Evolutionary conservation across 2,113 vertebrate genomes (phyloP).

Genomic region (Varanus komodoensis): DNA sequence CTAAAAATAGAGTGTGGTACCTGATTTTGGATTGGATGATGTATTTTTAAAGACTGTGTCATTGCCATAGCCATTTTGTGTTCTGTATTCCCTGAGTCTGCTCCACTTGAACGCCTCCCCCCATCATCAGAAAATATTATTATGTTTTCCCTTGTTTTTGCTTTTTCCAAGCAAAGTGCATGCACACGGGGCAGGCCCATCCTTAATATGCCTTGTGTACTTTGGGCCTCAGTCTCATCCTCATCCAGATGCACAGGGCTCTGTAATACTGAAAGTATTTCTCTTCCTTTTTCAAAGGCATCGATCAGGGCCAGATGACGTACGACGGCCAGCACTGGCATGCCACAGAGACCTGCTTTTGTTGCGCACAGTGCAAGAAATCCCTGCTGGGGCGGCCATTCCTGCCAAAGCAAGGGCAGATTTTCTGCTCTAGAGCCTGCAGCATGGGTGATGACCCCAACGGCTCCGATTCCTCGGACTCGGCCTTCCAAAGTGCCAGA

Average conservation of each 20-base stretch:
- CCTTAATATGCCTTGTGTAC: not conserved
- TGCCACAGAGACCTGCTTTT: conserved; percentile 95
- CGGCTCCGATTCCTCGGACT: conserved; percentile 94
- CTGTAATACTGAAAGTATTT: not conserved
- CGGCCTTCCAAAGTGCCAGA: conserved; percentile 93
- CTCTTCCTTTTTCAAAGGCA: conserved; percentile 79
- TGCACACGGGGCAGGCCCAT: not conserved
- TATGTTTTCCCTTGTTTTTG: not conserved
- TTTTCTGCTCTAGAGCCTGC: conserved; percentile 97
- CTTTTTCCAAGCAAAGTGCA: not conserved
- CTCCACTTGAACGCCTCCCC: not conserved
- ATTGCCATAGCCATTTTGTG: not conserved
- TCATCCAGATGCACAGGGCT: not conserved
- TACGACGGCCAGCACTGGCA: conserved; percentile 99
- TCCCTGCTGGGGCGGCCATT: conserved; percentile 96
- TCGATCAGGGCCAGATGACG: conserved; percentile 99
- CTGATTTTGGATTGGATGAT: not conserved
- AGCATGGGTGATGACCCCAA: conserved; percentile 92
- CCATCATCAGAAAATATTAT: not conserved
- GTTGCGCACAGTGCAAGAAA: conserved; percentile 95
- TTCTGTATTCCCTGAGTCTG: not conserved
- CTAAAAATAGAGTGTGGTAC: not conserved
- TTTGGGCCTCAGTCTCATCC: not conserved
- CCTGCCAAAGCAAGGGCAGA: conserved; percentile 97
- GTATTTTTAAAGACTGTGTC: not conserved